Evolutionary conservation across 1,140 invertebrate species (phyloP), one percentile per base, ranked within the genome.

Genomic region (Drosophila quadrilineata): DNA sequence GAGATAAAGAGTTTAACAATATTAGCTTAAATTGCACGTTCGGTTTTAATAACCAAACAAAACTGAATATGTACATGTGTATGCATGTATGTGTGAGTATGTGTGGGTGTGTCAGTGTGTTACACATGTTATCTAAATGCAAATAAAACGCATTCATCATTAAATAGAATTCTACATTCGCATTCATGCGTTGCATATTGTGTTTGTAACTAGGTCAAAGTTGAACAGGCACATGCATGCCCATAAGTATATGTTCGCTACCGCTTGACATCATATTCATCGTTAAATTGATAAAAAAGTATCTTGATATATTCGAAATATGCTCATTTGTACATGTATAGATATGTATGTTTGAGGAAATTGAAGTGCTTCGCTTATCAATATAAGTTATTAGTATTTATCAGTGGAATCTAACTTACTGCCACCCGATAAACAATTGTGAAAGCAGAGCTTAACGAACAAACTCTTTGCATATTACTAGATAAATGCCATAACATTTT

Each of bases 11-110:
- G 45, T 10, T 31, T 40, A 76, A 57, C 53, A 70, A 63, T 48
- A 50, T 33, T 17, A 17, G 35, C 45, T 48, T 53, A 59, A 79
- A 79, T 45, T 65, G 70, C 74, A 79, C 54, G 68, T 76, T 72
- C 63, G 26, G 8, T 53, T 41, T 12, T 21, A 16, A 36, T 43
- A 56, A 48, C 38, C 38, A 17, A 26, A 17, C 17, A 2, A 66
- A 67, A 46, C 21, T 40, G 16, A 0, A 9, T n/a, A n/a, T 36
- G 19, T 41, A 16, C 14, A 38, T n/a, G 9, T 53, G 24, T 17
- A 33, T 12, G 22, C 24, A 33, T 12, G n/a, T 33, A 29, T 36
- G 38, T 38, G 65, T 28, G 31, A 24, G 12, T 31, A 62, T 40
- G 24, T 45, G 31, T 26, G 17, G 14, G 14, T 35, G 35, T 53